Percentiles rank a stretch among this genome's conserved stretches.
Evolutionary conservation across 2,797 vertebrate genomes (phyloP).

Genomic region (Sternarchorhynchus goeldii): DNA sequence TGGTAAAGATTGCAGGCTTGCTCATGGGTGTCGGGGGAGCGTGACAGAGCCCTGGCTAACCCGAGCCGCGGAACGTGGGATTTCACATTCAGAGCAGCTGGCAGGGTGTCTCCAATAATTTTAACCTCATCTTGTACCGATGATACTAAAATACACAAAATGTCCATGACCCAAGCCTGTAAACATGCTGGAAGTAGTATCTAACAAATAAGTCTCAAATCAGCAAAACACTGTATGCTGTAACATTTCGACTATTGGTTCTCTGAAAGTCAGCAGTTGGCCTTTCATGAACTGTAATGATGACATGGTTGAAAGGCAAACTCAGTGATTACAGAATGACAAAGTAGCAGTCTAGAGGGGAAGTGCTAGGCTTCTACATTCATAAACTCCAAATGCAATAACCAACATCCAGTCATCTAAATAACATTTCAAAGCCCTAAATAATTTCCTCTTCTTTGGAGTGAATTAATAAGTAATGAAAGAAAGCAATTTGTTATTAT

Average conservation of each 20-base stretch:
- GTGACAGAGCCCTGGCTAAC: slow-evolving; percentile 67
- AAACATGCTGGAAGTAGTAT: too few relatives aligned
- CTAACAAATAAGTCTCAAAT: too few relatives aligned
- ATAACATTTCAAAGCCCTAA: neutral
- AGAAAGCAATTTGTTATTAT: too few relatives aligned
- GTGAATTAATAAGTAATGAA: too few relatives aligned
- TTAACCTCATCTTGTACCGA: slow-evolving; percentile 17
- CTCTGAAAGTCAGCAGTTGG: neutral
- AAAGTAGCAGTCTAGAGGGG: neutral
- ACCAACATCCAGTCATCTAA: neutral
- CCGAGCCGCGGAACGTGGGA: slow-evolving; percentile 67
- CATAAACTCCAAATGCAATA: neutral
- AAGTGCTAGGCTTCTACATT: neutral
- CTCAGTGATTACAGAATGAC: neutral
- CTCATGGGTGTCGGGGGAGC: slow-evolving; percentile 55
- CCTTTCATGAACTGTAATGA: neutral
- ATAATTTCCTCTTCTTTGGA: too few relatives aligned
- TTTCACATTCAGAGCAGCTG: slow-evolving; percentile 61
- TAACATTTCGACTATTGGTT: too few relatives aligned
- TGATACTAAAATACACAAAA: slow-evolving; percentile 9
- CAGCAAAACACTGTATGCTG: too few relatives aligned
- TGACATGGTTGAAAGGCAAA: neutral
- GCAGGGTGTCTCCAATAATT: neutral
- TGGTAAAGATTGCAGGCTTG: slow-evolving; percentile 64
- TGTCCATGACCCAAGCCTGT: too few relatives aligned